A percentile compares a stretch with the other conserved stretches of the same genome.
phyloP scores from a whole-genome alignment of 2,888 invertebrate species.

The Pristionchus maxplancki region DNA sequence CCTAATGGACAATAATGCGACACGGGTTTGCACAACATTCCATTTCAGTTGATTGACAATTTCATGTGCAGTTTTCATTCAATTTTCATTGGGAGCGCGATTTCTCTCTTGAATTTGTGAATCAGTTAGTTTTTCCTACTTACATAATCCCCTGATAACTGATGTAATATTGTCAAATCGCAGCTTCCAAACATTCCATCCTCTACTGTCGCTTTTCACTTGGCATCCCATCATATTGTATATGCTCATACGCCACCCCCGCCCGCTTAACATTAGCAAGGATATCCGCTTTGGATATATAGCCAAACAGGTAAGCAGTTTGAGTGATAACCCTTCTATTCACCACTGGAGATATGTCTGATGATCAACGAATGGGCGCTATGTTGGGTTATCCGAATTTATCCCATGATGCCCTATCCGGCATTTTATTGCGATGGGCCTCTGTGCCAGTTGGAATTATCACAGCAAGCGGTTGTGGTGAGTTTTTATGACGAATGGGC shows the following conservation, averaged over 20 bases:
- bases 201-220: not conserved
- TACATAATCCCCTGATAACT: no score
- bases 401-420: conserved; percentile 14
- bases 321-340: no score
- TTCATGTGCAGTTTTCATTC: not conserved
- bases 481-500: no score
- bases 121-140: not conserved
- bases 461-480: not conserved
- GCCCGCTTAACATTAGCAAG: not conserved
- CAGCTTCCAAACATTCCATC: not conserved
- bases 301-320: not conserved
- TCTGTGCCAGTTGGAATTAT: not conserved
- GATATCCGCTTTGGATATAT: not conserved
- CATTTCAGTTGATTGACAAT: not conserved
- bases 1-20: no score
- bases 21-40: no score
- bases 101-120: not conserved
- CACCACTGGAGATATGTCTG: not conserved
- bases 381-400: not conserved
- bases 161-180: not conserved
- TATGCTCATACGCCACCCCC: not conserved
- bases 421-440: conserved; percentile 17
- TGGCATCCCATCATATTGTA: not conserved
- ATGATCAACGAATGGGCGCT: not conserved
- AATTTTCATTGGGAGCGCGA: not conserved